phyloP scores from a whole-genome alignment of 2,113 vertebrate species.

The Myocastor coypus region DNA sequence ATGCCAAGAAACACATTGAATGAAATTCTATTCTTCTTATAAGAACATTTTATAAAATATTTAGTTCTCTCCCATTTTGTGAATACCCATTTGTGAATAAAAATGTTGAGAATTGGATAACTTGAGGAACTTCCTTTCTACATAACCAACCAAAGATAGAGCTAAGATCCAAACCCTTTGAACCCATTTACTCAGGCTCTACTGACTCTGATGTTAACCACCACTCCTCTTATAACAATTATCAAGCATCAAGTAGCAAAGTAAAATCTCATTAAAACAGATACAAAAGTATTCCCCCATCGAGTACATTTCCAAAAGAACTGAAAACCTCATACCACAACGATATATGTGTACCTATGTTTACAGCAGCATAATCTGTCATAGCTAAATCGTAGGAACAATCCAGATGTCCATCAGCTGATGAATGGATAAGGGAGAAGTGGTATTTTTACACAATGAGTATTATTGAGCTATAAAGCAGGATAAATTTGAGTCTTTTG shows the following conservation, averaged over 20 bases:
- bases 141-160: neutral
- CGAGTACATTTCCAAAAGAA: no score
- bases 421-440: no score
- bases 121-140: neutral
- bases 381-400: no score
- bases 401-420: no score
- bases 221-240: neutral
- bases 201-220: neutral
- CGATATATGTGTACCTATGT: no score
- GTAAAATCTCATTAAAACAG: neutral
- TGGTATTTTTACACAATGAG: no score
- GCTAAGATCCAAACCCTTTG: neutral
- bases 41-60: neutral
- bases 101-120: neutral
- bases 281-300: no score
- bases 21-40: neutral
- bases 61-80: neutral
- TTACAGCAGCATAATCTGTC: no score
- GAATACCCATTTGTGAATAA: neutral
- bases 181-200: neutral
- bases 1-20: neutral
- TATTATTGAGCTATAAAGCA: no score
- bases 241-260: neutral
- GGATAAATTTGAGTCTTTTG: no score
- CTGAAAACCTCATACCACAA: no score